Evolutionary conservation across 2,113 vertebrate genomes (phyloP).

Genomic region (Syngnathoides biaculeatus): DNA sequence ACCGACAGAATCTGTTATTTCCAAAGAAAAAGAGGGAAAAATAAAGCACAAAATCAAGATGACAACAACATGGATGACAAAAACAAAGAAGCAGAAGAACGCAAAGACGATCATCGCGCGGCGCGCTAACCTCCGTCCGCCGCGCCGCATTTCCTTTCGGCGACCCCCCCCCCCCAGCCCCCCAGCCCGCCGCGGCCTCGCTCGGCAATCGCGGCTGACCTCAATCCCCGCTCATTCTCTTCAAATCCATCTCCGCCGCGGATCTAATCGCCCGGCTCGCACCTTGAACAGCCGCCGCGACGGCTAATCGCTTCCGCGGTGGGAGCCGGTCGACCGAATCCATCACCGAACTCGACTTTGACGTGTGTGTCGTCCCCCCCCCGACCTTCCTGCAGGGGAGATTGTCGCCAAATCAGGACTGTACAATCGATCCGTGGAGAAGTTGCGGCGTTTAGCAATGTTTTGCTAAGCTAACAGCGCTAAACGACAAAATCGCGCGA

Average conservation of each 20-base stretch:
- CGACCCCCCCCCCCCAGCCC: conserved; percentile 23
- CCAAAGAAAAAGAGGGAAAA: background rate
- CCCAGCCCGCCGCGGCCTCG: conserved; percentile 41
- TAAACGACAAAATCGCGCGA: background rate
- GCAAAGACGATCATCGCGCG: background rate
- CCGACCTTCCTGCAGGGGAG: background rate
- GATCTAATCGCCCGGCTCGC: conserved; percentile 45
- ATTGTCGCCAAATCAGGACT: background rate
- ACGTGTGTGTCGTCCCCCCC: too few species aligned
- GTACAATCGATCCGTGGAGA: background rate
- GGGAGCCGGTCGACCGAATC: background rate
- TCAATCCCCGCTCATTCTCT: conserved; percentile 53
- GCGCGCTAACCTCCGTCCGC: too few species aligned
- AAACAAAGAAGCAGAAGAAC: background rate
- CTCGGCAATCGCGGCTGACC: conserved; percentile 62
- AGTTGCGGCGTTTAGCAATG: background rate
- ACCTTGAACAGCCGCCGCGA: conserved; percentile 25
- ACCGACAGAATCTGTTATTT: too few species aligned
- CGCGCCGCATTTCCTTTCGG: conserved; percentile 9
- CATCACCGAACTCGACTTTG: background rate
- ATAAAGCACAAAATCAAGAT: background rate
- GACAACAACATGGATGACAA: background rate
- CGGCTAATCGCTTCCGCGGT: conserved; percentile 1
- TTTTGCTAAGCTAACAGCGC: background rate
- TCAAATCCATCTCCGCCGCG: conserved; percentile 45